Evolutionary conservation across 2,113 vertebrate species (phyloP).

Genomic region (Chlorodrepanis virens): DNA sequence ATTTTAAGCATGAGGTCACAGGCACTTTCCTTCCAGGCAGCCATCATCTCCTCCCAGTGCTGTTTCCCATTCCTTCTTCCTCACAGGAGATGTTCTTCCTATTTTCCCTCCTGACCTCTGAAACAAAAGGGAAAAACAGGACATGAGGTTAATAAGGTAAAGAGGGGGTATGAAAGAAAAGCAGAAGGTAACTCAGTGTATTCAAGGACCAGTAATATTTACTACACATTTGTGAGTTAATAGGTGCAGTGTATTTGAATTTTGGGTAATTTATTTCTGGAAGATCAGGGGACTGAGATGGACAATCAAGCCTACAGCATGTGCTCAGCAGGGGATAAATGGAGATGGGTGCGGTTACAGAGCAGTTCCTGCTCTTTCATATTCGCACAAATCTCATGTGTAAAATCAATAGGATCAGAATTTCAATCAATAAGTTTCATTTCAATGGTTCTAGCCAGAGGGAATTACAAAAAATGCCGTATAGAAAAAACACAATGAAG

Average conservation of each 20-base stretch:
- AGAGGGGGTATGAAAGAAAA: background rate
- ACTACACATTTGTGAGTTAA: background rate
- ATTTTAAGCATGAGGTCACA: background rate
- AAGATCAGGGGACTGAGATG: background rate
- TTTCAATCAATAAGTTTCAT: constrained; percentile 53
- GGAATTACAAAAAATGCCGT: background rate
- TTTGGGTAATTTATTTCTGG: constrained; percentile 16
- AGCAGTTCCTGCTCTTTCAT: constrained; percentile 22
- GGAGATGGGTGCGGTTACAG: background rate
- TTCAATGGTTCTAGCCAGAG: constrained; percentile 27
- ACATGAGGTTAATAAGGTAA: fast-evolving
- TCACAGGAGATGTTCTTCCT: background rate
- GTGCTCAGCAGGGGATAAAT: background rate
- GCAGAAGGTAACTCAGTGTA: background rate
- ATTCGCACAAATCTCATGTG: background rate
- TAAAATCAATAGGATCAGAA: constrained; percentile 44
- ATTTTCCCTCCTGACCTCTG: background rate
- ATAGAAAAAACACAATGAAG: background rate
- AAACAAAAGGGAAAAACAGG: background rate
- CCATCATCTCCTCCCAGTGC: background rate
- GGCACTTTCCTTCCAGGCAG: background rate
- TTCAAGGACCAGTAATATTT: background rate
- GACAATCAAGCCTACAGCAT: background rate
- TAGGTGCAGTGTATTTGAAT: background rate
- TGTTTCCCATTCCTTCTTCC: background rate